Evolutionary conservation across 2,888 invertebrate genomes (phyloP).

Genomic region (Spodoptera littoralis): DNA sequence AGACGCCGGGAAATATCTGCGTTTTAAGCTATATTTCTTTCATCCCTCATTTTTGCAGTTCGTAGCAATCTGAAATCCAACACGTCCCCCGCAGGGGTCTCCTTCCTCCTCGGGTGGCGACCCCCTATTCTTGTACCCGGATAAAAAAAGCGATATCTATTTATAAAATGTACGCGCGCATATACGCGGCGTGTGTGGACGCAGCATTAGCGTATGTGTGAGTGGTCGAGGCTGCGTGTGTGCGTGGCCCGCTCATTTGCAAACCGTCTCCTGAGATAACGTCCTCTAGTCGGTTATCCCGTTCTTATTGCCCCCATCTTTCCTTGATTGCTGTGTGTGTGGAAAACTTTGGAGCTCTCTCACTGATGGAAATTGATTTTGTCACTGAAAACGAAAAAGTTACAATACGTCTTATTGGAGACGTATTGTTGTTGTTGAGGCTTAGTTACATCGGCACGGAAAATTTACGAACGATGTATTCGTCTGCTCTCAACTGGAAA

Average conservation of each 20-base stretch:
- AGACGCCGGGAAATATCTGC: constrained; percentile 89
- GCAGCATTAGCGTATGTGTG: constrained; percentile 77
- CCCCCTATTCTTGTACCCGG: constrained; percentile 88
- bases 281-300: constrained; percentile 87
- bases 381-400: constrained; percentile 79
- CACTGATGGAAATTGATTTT: constrained; percentile 83
- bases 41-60: constrained; percentile 90
- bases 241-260: constrained; percentile 86
- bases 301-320: constrained; percentile 87
- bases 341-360: constrained; percentile 83
- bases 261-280: constrained; percentile 89
- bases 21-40: constrained; percentile 90
- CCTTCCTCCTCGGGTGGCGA: constrained; percentile 80
- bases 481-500: constrained; percentile 39
- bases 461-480: constrained; percentile 26
- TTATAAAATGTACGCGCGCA: constrained; percentile 87
- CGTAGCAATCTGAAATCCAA: constrained; percentile 90
- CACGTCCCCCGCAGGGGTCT: constrained; percentile 87
- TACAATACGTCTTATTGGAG: constrained; percentile 73
- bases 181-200: constrained; percentile 81
- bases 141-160: constrained; percentile 89
- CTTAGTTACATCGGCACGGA: constrained; percentile 24
- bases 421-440: constrained; percentile 59
- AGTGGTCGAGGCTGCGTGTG: constrained; percentile 65
- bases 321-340: constrained; percentile 86